phyloP scores from a whole-genome alignment of 2,888 invertebrate species.

The Pterostichus madidus region DNA sequence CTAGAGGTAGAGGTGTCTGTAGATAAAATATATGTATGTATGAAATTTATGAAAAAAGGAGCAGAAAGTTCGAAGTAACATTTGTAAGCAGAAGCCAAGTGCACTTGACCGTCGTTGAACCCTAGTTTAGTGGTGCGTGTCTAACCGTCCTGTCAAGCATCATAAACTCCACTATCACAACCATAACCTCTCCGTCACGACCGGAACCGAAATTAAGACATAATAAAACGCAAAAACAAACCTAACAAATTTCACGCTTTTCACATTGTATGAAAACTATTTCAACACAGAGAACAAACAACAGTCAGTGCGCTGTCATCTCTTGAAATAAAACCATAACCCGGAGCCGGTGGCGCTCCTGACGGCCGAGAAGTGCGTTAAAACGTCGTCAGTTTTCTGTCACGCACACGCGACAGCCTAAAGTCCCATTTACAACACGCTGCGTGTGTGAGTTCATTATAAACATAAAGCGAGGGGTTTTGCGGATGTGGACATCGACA shows the following conservation, averaged over 20 bases:
- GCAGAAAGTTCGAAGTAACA: neutral
- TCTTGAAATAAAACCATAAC: slow-evolving; percentile 51
- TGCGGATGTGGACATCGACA: no score
- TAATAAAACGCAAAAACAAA: slow-evolving; percentile 31
- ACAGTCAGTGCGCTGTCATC: slow-evolving; percentile 15
- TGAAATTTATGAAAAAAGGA: slow-evolving; percentile 22
- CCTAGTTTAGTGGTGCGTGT: slow-evolving; percentile 30
- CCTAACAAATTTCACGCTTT: slow-evolving; percentile 12
- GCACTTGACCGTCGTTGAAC: slow-evolving; percentile 24
- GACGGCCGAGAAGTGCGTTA: slow-evolving; percentile 41
- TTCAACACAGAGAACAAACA: slow-evolving; percentile 19
- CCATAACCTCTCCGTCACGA: slow-evolving; percentile 36
- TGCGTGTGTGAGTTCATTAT: slow-evolving; percentile 2
- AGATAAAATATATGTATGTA: neutral
- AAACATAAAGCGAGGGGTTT: neutral
- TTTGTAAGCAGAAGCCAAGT: neutral
- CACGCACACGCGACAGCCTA: slow-evolving; percentile 40
- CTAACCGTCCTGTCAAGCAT: slow-evolving; percentile 25
- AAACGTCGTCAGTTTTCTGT: slow-evolving; percentile 21
- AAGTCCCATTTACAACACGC: slow-evolving; percentile 22
- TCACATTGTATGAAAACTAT: slow-evolving; percentile 40
- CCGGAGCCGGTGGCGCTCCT: slow-evolving; percentile 4
- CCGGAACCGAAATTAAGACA: slow-evolving; percentile 52
- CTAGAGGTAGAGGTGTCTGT: neutral
- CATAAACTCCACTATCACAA: slow-evolving; percentile 43